Conservation (phyloP, 2,113 vertebrate genomes). For the Triplophysa tibetana region DNA sequence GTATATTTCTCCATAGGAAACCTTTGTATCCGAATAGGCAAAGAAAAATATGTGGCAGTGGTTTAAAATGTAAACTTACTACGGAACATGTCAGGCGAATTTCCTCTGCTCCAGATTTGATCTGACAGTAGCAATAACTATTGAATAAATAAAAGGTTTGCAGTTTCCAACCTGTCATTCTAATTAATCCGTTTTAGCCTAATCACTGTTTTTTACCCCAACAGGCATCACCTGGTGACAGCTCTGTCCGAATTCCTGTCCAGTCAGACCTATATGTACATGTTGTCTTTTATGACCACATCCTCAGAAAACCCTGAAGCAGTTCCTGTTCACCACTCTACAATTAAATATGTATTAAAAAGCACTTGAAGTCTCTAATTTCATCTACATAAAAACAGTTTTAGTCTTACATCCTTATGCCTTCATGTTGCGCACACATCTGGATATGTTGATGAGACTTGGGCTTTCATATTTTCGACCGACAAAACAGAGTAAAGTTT, state of each 20-base stretch:
- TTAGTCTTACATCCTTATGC: constrained; percentile 53
- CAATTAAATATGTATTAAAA: constrained; percentile 48
- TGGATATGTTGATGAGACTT: constrained; percentile 57
- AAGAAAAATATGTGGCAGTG: too few relatives aligned
- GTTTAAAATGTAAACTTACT: too few relatives aligned
- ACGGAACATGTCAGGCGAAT: neutral
- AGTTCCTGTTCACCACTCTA: constrained; percentile 34
- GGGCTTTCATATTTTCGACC: neutral
- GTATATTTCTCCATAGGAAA: too few relatives aligned
- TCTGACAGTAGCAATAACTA: neutral
- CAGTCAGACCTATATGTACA: constrained; percentile 79
- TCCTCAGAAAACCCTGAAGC: constrained; percentile 68
- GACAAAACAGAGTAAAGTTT: neutral
- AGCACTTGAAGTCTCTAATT: constrained; percentile 61
- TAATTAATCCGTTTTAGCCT: neutral
- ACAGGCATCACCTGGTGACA: constrained; percentile 76
- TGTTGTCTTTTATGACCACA: constrained; percentile 81
- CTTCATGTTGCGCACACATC: constrained; percentile 61
- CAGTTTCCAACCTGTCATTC: neutral
- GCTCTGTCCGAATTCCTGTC: constrained; percentile 71
- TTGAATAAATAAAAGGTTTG: neutral
- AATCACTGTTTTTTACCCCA: constrained; percentile 53
- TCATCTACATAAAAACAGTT: constrained; percentile 52
- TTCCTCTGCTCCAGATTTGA: neutral
- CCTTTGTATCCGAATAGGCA: too few relatives aligned